A percentile compares a stretch with the other conserved stretches of the same genome.
Evolutionary conservation across 2,888 invertebrate species (phyloP).

Genomic region (Brenthis hecate): DNA sequence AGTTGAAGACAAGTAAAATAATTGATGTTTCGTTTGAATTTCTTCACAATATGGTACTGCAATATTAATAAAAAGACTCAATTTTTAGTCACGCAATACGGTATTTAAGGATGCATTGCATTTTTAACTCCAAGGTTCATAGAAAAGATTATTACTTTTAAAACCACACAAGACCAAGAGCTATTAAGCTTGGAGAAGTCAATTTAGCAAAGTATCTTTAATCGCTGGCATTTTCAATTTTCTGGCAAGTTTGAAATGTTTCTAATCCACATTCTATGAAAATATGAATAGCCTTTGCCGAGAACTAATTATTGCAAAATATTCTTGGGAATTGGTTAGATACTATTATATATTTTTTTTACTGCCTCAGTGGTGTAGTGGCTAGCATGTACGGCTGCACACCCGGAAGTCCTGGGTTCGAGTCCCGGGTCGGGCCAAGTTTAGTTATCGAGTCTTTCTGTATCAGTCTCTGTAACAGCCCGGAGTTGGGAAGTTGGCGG

Average conservation of each 20-base stretch:
- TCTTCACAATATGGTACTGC: conserved; percentile 51
- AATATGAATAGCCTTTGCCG: background rate
- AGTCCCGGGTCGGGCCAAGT: too few relatives aligned
- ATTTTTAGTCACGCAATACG: conserved; percentile 69
- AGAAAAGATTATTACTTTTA: conserved; percentile 59
- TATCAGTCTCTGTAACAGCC: too few relatives aligned
- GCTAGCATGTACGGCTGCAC: too few relatives aligned
- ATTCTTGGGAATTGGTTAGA: background rate
- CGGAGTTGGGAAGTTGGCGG: too few relatives aligned
- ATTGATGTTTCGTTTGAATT: conserved; percentile 14
- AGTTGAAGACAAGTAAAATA: conserved; percentile 4
- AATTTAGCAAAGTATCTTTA: conserved; percentile 12
- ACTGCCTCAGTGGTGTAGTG: too few relatives aligned
- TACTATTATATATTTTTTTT: too few relatives aligned
- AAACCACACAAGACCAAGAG: conserved; percentile 30
- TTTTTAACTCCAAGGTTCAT: conserved; percentile 53
- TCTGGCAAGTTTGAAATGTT: background rate
- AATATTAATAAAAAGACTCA: conserved; percentile 56
- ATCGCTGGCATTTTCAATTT: conserved; percentile 4
- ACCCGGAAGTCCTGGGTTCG: too few relatives aligned
- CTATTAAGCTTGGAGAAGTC: conserved; percentile 6
- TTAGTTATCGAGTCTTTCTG: too few relatives aligned
- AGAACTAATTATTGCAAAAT: conserved; percentile 4
- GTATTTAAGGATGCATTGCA: conserved; percentile 66
- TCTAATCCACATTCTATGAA: conserved; percentile 13